Percentiles rank a stretch among this genome's conserved stretches.
These are phyloP conservation scores for Byasa hedistus DNA, from an alignment of 2,888 invertebrate genomes.

Conservation along the genomic window DNA sequence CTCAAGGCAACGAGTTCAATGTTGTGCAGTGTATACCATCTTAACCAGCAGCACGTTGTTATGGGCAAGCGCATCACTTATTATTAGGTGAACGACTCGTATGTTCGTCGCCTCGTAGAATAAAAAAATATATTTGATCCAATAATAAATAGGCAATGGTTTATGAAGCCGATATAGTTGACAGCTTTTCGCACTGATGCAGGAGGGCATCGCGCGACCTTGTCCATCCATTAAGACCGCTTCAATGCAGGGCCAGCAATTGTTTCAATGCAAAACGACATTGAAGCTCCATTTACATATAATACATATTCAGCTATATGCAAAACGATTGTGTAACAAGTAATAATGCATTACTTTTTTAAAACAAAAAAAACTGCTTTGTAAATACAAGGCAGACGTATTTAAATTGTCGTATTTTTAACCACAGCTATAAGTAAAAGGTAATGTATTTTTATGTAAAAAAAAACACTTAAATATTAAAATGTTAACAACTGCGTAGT, in stretches of 20 bases:
- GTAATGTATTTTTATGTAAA: neutral
- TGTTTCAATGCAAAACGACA: constrained; percentile 15
- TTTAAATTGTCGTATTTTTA: neutral
- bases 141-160: neutral
- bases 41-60: no score
- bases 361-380: neutral
- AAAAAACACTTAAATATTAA: neutral
- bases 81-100: no score
- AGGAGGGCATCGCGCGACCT: constrained; percentile 18
- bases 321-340: neutral
- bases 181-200: constrained; percentile 11
- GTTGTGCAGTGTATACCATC: no score
- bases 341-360: neutral
- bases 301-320: neutral
- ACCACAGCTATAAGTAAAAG: neutral
- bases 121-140: neutral
- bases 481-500: no score
- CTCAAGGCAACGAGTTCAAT: no score
- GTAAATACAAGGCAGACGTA: no score
- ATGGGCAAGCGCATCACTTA: no score
- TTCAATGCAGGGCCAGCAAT: constrained; percentile 17
- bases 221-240: constrained; percentile 12
- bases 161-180: constrained; percentile 5
- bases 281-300: neutral
- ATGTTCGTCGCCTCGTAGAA: no score